These are phyloP conservation scores for Apodemia hepburni DNA, from an alignment of 2,888 invertebrate species.

Conservation along the genomic window DNA sequence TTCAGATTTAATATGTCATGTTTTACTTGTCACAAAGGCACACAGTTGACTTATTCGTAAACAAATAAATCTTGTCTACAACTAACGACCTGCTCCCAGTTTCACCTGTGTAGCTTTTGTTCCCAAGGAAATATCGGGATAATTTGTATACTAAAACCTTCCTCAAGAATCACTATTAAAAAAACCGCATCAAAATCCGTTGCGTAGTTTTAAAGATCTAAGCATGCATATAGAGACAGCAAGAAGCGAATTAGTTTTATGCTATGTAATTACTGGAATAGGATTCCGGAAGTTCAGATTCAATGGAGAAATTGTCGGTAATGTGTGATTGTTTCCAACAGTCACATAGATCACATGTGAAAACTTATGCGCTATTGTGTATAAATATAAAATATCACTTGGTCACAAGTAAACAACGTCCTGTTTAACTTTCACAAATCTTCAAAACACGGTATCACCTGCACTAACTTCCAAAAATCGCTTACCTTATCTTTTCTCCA, in stretches of 20 bases:
- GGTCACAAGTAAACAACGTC: slow-evolving; percentile 27
- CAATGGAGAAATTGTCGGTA: background rate
- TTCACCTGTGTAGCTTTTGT: too few relatives aligned
- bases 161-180: too few relatives aligned
- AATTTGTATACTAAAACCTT: too few relatives aligned
- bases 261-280: background rate
- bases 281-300: background rate
- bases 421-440: slow-evolving; percentile 38
- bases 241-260: too few relatives aligned
- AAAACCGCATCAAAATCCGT: too few relatives aligned
- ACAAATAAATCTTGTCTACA: too few relatives aligned
- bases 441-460: slow-evolving; percentile 40
- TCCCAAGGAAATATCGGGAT: too few relatives aligned
- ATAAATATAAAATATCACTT: slow-evolving; percentile 23
- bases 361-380: slow-evolving; percentile 33
- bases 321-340: background rate
- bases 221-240: too few relatives aligned
- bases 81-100: too few relatives aligned
- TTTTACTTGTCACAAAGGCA: background rate
- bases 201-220: too few relatives aligned
- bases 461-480: slow-evolving; percentile 37
- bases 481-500: slow-evolving; percentile 63
- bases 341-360: slow-evolving; percentile 30
- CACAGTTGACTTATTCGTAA: background rate
- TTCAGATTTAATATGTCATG: too few relatives aligned